Base-by-base conservation (phyloP, 2,113 vertebrate genomes). In the Ptilonorhynchus violaceus region DNA sequence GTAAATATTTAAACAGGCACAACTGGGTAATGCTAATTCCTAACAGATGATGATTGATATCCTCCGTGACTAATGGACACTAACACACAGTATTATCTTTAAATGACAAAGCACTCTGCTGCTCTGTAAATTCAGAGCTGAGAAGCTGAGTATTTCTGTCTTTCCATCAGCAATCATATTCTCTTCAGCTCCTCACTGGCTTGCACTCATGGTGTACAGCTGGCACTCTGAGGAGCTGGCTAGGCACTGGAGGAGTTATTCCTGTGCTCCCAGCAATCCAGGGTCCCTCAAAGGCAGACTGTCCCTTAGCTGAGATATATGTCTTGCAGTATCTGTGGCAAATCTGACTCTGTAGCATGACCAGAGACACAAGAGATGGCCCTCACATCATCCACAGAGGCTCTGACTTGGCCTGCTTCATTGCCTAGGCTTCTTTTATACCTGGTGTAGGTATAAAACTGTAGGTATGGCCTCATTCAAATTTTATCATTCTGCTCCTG, bases 331-430 rank as follows among this genome's bases (percentile, higher is more conserved):
- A 2, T 0, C 1, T 39, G 15, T 2, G 3, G 63, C 89, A 70
- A 69, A 56, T 68, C 27, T 52, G 70, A 15, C 28, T 80, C 68
- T 35, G 52, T 4, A 47, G 12, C 19, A 33, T 3, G 28, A n/a
- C 17, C 15, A 59, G 53, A 77, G 58, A 6, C 9, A 42, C 53
- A 50, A 28, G 4, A 49, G 31, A 49, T 0, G 1, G 37, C 17
- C 3, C 21, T 79, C 62, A 46, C 0, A 1, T 28, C 37, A 60
- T 28, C 55, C 4, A 3, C 0, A 39, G 21, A 19, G 21, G 33
- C 9, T 80, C 37, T 42, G 37, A 39, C 42, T 25, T 70, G 31
- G n/a, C 22, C 39, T 84, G 46, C 33, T 53, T 66, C 42, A 39
- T 6, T 53, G 28, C 31, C 8, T 18, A 31, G 13, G 24, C 22